Percentiles rank a stretch among this genome's conserved stretches.
Evolutionary conservation across 2,113 vertebrate species (phyloP).

Genomic region (Rhodinocichla rosea): DNA sequence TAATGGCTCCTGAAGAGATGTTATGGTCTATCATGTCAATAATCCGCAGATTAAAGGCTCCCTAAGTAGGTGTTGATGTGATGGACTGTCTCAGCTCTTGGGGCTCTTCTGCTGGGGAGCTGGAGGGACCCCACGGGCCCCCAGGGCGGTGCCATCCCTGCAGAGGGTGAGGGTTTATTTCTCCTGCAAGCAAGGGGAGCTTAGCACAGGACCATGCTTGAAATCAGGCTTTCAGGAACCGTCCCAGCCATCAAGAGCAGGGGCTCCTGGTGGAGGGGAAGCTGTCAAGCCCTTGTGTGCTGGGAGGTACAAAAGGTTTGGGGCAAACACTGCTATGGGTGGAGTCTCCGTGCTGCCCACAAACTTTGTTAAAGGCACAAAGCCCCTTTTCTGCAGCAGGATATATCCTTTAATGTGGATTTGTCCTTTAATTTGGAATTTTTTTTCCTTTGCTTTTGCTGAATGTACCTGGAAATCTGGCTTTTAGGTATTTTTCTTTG

Average conservation of each 20-base stretch:
- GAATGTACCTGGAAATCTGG: not conserved
- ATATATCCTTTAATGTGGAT: not conserved
- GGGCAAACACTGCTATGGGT: not conserved
- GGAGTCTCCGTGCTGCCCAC: not conserved
- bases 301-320: not conserved
- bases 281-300: not conserved
- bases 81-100: not conserved
- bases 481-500: not conserved
- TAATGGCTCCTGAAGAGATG: constrained; percentile 52
- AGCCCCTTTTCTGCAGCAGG: not conserved
- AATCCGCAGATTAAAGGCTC: constrained; percentile 58
- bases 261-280: not conserved
- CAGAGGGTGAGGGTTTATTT: not conserved
- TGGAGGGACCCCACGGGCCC: not conserved
- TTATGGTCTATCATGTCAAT: constrained; percentile 46
- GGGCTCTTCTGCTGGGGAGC: not conserved
- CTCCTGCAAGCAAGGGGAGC: not conserved
- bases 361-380: not conserved
- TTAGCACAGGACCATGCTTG: not conserved
- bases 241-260: not conserved
- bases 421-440: not conserved
- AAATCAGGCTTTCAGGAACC: not conserved
- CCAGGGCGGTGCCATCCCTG: not conserved
- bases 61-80: not conserved
- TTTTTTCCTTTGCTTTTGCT: not conserved